A percentile compares a stretch with the other conserved stretches of the same genome.
These are phyloP conservation scores for Gymnosoma rotundatum DNA, from an alignment of 2,888 invertebrate genomes.

Conservation along the genomic window DNA sequence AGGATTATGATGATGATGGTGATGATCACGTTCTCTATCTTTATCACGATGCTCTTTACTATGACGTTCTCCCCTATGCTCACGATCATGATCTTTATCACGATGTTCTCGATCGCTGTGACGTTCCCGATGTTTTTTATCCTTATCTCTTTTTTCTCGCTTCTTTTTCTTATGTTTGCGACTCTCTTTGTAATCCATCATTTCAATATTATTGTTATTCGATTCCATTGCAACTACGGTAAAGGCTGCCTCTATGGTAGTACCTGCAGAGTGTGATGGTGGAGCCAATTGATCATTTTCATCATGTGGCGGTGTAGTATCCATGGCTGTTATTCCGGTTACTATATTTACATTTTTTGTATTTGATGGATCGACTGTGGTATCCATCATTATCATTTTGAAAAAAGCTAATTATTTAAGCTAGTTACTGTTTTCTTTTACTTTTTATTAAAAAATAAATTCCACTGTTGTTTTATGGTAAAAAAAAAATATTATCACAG, in stretches of 20 bases:
- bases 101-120: constrained; percentile 73
- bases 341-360: constrained; percentile 74
- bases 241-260: constrained; percentile 63
- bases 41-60: constrained; percentile 73
- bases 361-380: constrained; percentile 70
- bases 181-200: constrained; percentile 79
- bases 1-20: constrained; percentile 75
- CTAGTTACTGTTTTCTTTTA: not conserved
- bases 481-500: constrained; percentile 51
- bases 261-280: constrained; percentile 48
- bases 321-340: constrained; percentile 73
- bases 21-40: constrained; percentile 75
- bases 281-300: constrained; percentile 68
- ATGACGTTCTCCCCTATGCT: constrained; percentile 62
- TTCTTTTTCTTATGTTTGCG: constrained; percentile 82
- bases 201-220: constrained; percentile 81
- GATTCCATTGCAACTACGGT: constrained; percentile 68
- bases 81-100: constrained; percentile 71
- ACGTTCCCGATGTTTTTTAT: constrained; percentile 75
- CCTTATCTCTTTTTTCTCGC: constrained; percentile 81
- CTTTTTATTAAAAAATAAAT: not conserved
- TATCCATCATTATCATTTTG: constrained; percentile 81
- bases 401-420: not conserved
- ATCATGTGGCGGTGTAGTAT: constrained; percentile 72
- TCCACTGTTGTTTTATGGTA: not conserved